Base-by-base conservation (phyloP, 2,113 vertebrate species). In the Suncus etruscus region DNA sequence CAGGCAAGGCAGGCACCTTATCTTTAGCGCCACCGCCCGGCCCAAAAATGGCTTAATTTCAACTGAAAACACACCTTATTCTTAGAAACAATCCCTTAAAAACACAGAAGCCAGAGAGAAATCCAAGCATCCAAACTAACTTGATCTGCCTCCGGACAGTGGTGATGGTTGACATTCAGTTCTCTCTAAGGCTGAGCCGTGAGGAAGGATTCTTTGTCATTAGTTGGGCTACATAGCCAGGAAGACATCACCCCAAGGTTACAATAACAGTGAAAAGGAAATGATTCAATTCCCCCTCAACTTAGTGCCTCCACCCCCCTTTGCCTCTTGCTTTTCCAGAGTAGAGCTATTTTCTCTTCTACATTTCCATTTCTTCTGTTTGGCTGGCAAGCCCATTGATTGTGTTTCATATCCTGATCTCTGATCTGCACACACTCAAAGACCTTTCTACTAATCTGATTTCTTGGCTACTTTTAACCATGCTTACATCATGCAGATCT, bases 221-320 rank as follows among this genome's bases (percentile, higher is more conserved):
- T 16, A 76, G 61, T 76, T 83, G 69, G 68, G 31, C 51, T 45
- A 48, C 72, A 45, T 7, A 11, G 22, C 72, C n/a, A 87, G 79
- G 86, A 95, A 78, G 80, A 65, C 48, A 0, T 1, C 8, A 65
- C 8, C 3, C 31, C 39, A 65, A 32, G 83, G 69, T 83, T 90
- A 51, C 61, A 54, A 63, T 16, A 61, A 51, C 54, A 84, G 63
- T 11, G 76, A 27, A 76, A 45, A 86, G 94, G 80, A 94, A 94
- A 75, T 83, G 85, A 83, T 27, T 48, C 10, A 8, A 45, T 78
- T 91, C 10, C 68, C 72, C 32, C 39, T 24, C 65, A n/a, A 39
- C 47, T 45, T 31, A 50, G 31, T 7, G 7, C 82, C 87, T 75
- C n/a, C n/a, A n/a, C 86, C 75, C 3, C 7, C 12, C 39, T 70